Conservation (phyloP, 2,888 invertebrate species). For the Athalia rosae region DNA sequence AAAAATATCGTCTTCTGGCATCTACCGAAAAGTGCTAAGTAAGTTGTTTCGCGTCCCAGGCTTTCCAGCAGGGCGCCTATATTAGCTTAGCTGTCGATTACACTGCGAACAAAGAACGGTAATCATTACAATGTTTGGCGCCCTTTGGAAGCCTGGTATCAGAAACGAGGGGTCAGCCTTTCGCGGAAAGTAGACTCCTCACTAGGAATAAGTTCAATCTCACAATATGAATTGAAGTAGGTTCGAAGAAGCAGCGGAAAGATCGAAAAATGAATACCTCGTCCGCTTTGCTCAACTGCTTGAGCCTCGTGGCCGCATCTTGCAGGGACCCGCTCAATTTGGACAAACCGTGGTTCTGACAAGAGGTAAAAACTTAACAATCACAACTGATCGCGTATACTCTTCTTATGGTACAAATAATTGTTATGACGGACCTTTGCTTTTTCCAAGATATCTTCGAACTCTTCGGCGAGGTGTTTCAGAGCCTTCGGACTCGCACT, state of each 20-base stretch:
- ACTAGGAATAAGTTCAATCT: background rate
- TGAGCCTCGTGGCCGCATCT: constrained; percentile 47
- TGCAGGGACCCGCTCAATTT: constrained; percentile 52
- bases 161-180: background rate
- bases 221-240: background rate
- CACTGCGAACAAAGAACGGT: constrained; percentile 35
- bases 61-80: constrained; percentile 54
- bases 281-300: constrained; percentile 47
- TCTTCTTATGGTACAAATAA: background rate
- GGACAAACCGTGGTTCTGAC: constrained; percentile 51
- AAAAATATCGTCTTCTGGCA: background rate
- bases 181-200: background rate
- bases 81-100: too few relatives aligned
- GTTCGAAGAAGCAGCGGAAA: constrained; percentile 36
- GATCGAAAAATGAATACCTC: constrained; percentile 40
- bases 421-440: constrained; percentile 52
- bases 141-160: constrained; percentile 50
- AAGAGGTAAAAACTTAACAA: background rate
- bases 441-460: constrained; percentile 50
- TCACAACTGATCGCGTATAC: background rate
- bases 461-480: constrained; percentile 49
- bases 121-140: constrained; percentile 1
- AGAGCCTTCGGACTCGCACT: constrained; percentile 8
- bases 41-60: constrained; percentile 42
- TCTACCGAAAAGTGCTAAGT: background rate